phyloP scores from a whole-genome alignment of 2,113 vertebrate genomes.

The Serilophus lunatus region DNA sequence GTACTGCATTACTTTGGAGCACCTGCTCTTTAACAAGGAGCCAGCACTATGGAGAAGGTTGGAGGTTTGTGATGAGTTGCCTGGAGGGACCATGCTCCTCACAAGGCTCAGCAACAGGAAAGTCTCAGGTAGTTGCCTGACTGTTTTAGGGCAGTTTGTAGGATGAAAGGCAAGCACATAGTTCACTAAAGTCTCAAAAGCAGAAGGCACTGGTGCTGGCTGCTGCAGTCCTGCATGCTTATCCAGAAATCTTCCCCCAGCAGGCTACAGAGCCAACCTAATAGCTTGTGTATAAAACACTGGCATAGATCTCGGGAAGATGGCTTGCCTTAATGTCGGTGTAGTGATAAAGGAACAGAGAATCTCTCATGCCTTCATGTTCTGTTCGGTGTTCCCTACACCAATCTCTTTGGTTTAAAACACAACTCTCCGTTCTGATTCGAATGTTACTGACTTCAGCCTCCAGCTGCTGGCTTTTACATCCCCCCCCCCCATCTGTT shows the following conservation, averaged over 20 bases:
- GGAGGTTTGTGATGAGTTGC: background rate
- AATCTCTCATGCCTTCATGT: background rate
- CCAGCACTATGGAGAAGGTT: background rate
- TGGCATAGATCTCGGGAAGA: background rate
- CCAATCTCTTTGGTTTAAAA: background rate
- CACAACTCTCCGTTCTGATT: background rate
- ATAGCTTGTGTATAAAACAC: background rate
- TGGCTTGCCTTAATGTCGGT: background rate
- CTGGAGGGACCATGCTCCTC: fast-evolving
- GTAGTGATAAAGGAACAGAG: background rate
- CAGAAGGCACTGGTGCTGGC: background rate
- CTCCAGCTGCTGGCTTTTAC: background rate
- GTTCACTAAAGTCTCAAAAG: background rate
- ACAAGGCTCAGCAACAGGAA: background rate
- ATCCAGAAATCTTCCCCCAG: background rate
- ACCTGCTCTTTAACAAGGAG: background rate
- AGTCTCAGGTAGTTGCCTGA: background rate
- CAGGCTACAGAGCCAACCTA: background rate
- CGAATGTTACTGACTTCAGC: background rate
- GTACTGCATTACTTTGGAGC: background rate
- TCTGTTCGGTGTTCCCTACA: background rate
- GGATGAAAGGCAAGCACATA: background rate
- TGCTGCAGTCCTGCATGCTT: background rate
- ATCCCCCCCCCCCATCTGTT: background rate
- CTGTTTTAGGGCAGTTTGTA: background rate